Conservation (phyloP, 2,113 vertebrate species). For the Lycaon pictus region DNA sequence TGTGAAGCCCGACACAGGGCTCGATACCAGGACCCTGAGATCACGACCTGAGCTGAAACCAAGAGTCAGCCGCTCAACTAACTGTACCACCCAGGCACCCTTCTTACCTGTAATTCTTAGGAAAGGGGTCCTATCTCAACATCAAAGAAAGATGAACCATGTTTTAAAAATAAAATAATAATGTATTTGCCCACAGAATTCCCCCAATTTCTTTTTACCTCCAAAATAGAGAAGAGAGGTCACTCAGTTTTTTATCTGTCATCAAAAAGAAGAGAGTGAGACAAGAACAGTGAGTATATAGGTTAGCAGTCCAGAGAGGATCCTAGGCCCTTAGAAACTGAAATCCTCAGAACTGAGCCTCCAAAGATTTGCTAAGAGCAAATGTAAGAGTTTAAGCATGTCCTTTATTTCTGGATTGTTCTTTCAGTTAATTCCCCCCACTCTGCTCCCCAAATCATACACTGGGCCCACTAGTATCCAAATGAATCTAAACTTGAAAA, state of each 20-base stretch:
- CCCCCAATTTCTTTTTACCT: not conserved
- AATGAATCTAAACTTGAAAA: not conserved
- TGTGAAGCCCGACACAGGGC: no score
- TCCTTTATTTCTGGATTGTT: not conserved
- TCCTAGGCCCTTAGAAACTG: not conserved
- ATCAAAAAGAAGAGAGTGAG: not conserved
- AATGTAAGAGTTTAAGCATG: not conserved
- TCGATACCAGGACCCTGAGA: no score
- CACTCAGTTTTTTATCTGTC: not conserved
- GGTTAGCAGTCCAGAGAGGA: not conserved
- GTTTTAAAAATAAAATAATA: not conserved
- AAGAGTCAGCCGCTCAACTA: no score
- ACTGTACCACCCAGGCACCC: no score
- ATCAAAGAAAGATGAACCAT: not conserved
- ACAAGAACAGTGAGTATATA: not conserved
- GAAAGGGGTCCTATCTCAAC: not conserved
- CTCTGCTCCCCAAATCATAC: no score
- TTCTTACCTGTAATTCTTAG: not conserved
- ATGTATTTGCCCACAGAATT: not conserved
- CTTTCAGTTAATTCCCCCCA: not conserved
- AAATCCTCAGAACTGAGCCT: not conserved
- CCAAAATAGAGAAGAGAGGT: not conserved
- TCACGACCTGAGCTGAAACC: no score
- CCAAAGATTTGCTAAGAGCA: not conserved
- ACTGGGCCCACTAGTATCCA: not conserved